Percentiles rank a stretch among this genome's conserved stretches.
Conservation (phyloP, 2,797 vertebrate species). For the Acanthiza pusilla region DNA sequence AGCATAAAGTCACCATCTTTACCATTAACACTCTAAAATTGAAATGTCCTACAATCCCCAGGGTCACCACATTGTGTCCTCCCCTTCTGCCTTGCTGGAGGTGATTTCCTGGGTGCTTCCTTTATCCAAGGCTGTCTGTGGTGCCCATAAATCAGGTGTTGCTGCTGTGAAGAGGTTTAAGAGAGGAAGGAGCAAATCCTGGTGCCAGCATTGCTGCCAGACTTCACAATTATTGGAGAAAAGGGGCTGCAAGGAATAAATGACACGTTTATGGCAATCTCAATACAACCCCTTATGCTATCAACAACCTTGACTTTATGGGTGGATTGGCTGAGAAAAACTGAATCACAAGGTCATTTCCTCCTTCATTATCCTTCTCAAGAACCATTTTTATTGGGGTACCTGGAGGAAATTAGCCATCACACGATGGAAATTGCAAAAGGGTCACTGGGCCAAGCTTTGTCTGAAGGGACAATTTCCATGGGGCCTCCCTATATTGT, state of each 20-base stretch:
- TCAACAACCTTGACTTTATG: background rate
- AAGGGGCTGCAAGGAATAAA: background rate
- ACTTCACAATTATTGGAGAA: background rate
- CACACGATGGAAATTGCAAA: background rate
- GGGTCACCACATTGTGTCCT: background rate
- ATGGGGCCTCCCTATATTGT: rapidly evolving
- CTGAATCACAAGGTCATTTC: background rate
- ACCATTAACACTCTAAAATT: background rate
- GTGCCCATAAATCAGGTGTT: background rate
- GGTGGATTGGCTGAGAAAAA: background rate
- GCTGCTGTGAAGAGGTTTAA: background rate
- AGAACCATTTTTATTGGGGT: background rate
- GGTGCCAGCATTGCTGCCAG: background rate
- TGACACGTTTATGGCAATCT: background rate
- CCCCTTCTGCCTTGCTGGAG: background rate
- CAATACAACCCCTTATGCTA: background rate
- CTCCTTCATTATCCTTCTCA: background rate
- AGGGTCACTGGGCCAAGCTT: background rate
- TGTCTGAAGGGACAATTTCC: background rate
- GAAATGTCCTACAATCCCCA: background rate
- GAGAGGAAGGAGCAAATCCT: background rate
- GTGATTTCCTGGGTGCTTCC: background rate
- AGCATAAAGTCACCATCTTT: background rate
- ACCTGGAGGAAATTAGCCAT: background rate
- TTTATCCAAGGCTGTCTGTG: background rate